Conservation (phyloP, 2,888 invertebrate genomes). For the Dioctria linearis region DNA sequence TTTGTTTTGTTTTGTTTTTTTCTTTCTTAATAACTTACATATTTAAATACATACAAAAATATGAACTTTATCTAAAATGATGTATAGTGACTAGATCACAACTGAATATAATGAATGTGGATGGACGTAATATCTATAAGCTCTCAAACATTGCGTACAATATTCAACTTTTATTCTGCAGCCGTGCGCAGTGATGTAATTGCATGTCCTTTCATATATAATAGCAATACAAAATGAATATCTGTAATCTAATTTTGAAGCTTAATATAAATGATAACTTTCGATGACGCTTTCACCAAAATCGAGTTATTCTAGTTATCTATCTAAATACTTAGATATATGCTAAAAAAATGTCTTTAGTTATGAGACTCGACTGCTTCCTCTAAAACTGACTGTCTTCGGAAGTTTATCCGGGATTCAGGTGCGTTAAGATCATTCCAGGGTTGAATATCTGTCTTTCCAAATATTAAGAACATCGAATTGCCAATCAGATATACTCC, state of each 20-base stretch:
- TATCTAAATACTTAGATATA: neutral
- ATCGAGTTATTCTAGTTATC: neutral
- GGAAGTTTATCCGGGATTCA: neutral
- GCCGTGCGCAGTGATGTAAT: no score
- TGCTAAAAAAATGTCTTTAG: slow-evolving; percentile 29
- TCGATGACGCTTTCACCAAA: no score
- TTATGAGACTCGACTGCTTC: slow-evolving; percentile 57
- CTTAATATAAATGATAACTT: no score
- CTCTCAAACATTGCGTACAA: neutral
- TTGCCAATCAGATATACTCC: slow-evolving; percentile 80
- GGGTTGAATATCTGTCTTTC: slow-evolving; percentile 77
- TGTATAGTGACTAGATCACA: slow-evolving; percentile 18
- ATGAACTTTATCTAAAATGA: neutral
- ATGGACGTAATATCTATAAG: slow-evolving; percentile 14
- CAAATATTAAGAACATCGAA: slow-evolving; percentile 79
- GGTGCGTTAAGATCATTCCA: slow-evolving; percentile 77
- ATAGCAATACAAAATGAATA: no score
- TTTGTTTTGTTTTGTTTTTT: no score
- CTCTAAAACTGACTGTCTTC: slow-evolving; percentile 53
- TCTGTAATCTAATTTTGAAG: no score
- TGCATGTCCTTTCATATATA: no score
- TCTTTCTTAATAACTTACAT: neutral
- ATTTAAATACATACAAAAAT: neutral
- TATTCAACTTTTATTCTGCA: no score
- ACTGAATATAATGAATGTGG: slow-evolving; percentile 13